Conservation (phyloP, 2,888 invertebrate species). For the Eupeodes latifasciatus region DNA sequence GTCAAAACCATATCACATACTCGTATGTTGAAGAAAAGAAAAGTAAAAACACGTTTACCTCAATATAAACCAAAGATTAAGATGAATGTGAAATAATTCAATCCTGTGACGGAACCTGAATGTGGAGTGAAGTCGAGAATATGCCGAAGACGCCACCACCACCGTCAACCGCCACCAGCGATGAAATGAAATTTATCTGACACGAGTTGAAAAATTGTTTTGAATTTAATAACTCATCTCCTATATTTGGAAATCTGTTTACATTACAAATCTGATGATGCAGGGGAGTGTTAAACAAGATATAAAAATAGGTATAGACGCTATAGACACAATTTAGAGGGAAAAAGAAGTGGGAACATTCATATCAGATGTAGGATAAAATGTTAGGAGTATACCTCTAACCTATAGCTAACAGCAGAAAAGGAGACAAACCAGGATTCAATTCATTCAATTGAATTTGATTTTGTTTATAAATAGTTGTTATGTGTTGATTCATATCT, state of each 20-base stretch:
- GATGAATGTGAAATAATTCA: slow-evolving; percentile 41
- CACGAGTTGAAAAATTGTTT: slow-evolving; percentile 37
- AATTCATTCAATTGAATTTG: slow-evolving; percentile 11
- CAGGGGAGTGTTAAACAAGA: slow-evolving; percentile 17
- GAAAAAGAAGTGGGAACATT: background rate
- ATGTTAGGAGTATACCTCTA: background rate
- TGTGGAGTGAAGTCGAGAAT: no score
- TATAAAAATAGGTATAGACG: background rate
- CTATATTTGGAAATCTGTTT: slow-evolving; percentile 9
- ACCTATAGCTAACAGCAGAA: background rate
- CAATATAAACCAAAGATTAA: slow-evolving; percentile 1
- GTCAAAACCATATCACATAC: no score
- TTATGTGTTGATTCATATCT: background rate
- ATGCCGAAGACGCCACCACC: no score
- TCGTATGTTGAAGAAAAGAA: background rate
- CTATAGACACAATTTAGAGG: background rate
- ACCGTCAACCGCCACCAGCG: no score
- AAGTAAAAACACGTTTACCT: background rate
- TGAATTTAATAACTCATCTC: slow-evolving; percentile 37
- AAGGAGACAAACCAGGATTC: background rate
- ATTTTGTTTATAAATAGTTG: slow-evolving; percentile 4
- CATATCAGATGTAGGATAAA: background rate
- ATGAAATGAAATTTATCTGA: slow-evolving; percentile 13
- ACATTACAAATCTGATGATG: background rate
- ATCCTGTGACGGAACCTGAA: no score